Percentiles rank a stretch among this genome's conserved stretches.
Conservation (phyloP, 2,797 vertebrate genomes). For the Dendrocincla fuliginosa region DNA sequence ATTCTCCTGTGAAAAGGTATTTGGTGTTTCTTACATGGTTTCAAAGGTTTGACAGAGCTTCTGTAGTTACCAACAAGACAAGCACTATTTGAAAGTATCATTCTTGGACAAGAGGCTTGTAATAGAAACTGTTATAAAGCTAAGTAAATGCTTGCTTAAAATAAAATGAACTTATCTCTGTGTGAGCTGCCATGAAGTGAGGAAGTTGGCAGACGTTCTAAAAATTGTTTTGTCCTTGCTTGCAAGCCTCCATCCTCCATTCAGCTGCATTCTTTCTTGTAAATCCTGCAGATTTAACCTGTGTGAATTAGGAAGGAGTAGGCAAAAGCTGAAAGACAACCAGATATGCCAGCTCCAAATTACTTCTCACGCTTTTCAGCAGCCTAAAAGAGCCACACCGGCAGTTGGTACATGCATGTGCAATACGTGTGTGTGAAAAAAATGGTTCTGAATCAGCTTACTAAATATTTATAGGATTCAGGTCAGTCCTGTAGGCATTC, state of each 20-base stretch:
- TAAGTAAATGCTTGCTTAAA: background rate
- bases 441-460: background rate
- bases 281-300: background rate
- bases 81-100: background rate
- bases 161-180: background rate
- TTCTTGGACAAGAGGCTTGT: background rate
- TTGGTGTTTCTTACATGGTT: background rate
- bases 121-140: background rate
- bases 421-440: background rate
- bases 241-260: background rate
- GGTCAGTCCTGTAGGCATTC: slow-evolving; percentile 17
- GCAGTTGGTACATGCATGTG: background rate
- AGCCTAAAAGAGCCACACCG: background rate
- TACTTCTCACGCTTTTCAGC: background rate
- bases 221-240: background rate
- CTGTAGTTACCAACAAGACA: background rate
- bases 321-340: background rate
- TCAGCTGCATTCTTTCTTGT: background rate
- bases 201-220: background rate
- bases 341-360: background rate
- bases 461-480: background rate
- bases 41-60: background rate
- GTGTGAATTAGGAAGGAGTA: background rate
- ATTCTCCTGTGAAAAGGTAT: background rate
- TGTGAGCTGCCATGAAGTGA: background rate